phyloP scores from a whole-genome alignment of 2,888 invertebrate species.

The Matsumyia berberina region DNA sequence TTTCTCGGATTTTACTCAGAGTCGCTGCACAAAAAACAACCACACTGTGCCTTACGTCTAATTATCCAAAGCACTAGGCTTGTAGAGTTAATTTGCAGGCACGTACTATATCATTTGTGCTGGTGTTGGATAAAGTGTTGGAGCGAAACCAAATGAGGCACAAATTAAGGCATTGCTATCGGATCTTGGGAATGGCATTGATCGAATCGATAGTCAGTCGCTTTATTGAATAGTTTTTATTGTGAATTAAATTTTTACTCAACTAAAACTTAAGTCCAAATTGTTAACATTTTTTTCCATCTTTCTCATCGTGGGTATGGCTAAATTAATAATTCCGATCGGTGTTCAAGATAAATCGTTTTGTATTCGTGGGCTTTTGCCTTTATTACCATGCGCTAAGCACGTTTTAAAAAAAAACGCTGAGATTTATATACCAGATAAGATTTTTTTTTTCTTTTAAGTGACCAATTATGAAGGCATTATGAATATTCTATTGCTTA shows the following conservation, averaged over 20 bases:
- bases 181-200: conserved; percentile 56
- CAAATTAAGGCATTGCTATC: conserved; percentile 23
- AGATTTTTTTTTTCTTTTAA: conserved; percentile 20
- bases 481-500: conserved; percentile 68
- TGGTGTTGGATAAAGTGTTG: conserved; percentile 57
- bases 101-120: conserved; percentile 56
- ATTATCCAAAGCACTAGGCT: conserved; percentile 53
- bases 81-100: conserved; percentile 65
- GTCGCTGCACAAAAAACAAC: conserved; percentile 4
- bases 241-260: conserved; percentile 32
- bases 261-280: conserved; percentile 10
- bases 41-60: conserved; percentile 52
- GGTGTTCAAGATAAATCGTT: conserved; percentile 39
- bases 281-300: conserved; percentile 29
- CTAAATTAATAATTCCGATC: conserved; percentile 62
- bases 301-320: conserved; percentile 14
- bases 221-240: conserved; percentile 55
- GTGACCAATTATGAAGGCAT: conserved; percentile 48
- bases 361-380: conserved; percentile 31
- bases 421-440: conserved; percentile 61
- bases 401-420: conserved; percentile 33
- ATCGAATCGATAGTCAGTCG: conserved; percentile 49
- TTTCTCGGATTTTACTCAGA: neutral
- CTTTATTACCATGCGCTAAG: conserved; percentile 35
- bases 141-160: conserved; percentile 10